Percentiles rank a stretch among this genome's conserved stretches.
phyloP scores from a whole-genome alignment of 92 coral and sea anemone genomes.

The Porites lobata region DNA sequence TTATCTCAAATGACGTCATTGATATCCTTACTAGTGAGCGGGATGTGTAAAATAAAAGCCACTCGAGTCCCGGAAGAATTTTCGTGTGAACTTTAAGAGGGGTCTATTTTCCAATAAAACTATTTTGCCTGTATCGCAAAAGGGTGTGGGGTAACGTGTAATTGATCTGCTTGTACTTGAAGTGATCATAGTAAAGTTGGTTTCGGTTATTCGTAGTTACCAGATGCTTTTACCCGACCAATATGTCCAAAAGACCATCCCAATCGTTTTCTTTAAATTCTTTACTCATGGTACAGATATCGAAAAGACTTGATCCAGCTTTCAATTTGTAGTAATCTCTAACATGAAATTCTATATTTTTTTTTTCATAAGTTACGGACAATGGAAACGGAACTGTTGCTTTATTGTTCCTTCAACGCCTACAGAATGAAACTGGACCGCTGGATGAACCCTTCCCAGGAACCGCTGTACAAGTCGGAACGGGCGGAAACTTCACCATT shows the following conservation, averaged over 20 bases:
- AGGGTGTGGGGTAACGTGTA: too few relatives aligned
- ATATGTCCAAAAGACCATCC: constrained; percentile 7
- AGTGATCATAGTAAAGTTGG: constrained; percentile 5
- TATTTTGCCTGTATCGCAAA: too few relatives aligned
- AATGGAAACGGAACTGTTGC: constrained; percentile 5
- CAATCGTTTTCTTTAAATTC: not conserved
- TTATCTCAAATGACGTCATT: too few relatives aligned
- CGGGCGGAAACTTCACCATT: not conserved
- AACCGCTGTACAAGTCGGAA: not conserved
- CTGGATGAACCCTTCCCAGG: not conserved
- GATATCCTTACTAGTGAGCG: too few relatives aligned
- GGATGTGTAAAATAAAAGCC: too few relatives aligned
- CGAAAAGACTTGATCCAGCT: not conserved
- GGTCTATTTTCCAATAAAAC: too few relatives aligned
- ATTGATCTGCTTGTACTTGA: not conserved
- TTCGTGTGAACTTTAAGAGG: too few relatives aligned
- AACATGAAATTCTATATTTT: not conserved
- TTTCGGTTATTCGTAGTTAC: not conserved
- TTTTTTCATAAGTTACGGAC: not conserved
- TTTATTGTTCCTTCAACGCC: not conserved
- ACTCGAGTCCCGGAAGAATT: too few relatives aligned
- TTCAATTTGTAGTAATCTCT: constrained; percentile 8
- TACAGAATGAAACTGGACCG: not conserved
- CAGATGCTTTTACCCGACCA: constrained; percentile 13
- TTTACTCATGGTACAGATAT: constrained; percentile 8